Evolutionary conservation across 2,113 vertebrate genomes (phyloP).

Genomic region (Ramphastos sulfuratus): DNA sequence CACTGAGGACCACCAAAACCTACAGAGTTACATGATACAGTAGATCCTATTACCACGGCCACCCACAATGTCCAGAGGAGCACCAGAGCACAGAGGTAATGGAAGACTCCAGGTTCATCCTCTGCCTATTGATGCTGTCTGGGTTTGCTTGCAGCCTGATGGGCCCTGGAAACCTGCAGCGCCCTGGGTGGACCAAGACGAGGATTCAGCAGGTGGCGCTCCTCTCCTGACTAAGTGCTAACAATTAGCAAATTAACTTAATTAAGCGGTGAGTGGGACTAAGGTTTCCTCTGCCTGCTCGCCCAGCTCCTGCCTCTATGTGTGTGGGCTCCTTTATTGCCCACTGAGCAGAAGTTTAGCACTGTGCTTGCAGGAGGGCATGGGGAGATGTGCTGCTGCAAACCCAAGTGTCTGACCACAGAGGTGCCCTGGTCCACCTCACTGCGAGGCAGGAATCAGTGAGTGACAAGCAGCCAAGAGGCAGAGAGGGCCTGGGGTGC

Average conservation of each 20-base stretch:
- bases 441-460: rapidly evolving
- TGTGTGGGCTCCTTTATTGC: not conserved
- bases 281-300: not conserved
- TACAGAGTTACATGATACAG: rapidly evolving
- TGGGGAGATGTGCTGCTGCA: not conserved
- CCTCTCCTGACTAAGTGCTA: not conserved
- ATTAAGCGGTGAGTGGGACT: not conserved
- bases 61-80: not conserved
- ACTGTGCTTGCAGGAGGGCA: rapidly evolving
- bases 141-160: not conserved
- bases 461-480: not conserved
- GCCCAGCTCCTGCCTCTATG: not conserved
- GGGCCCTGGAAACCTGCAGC: not conserved
- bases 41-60: not conserved
- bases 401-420: not conserved
- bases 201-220: slow-evolving; percentile 55
- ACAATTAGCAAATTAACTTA: slow-evolving; percentile 56
- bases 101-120: not conserved
- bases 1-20: not conserved
- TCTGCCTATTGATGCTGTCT: rapidly evolving
- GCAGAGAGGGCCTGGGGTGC: not conserved
- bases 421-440: rapidly evolving
- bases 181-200: not conserved
- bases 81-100: not conserved
- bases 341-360: not conserved